Evolutionary conservation across 2,888 invertebrate species (phyloP).

Genomic region (Drosophila paramelanica): DNA sequence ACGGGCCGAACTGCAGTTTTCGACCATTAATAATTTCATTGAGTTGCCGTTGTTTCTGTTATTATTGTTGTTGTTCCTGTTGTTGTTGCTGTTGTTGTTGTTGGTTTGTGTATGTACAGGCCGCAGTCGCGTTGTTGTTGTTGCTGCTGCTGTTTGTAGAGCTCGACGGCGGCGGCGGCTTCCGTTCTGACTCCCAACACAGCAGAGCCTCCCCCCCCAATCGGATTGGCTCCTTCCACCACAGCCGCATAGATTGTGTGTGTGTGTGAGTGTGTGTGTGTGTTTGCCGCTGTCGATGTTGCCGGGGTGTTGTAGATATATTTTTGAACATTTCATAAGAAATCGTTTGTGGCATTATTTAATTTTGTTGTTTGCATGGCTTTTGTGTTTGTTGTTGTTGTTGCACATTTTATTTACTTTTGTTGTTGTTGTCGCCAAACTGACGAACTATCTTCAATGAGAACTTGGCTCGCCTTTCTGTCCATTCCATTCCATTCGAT

Average conservation of each 20-base stretch:
- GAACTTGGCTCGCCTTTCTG: conserved; percentile 32
- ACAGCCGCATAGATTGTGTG: conserved; percentile 24
- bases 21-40: conserved; percentile 77
- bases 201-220: neutral
- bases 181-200: conserved; percentile 54
- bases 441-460: conserved; percentile 54
- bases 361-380: conserved; percentile 45
- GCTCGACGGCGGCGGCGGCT: conserved; percentile 54
- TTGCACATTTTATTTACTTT: conserved; percentile 39
- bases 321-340: conserved; percentile 64
- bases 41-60: conserved; percentile 44
- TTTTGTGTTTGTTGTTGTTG: conserved; percentile 28
- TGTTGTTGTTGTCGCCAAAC: conserved; percentile 31
- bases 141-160: conserved; percentile 44
- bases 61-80: conserved; percentile 8
- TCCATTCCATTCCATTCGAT: neutral
- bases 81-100: conserved; percentile 21
- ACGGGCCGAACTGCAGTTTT: conserved; percentile 56
- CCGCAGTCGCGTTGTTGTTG: conserved; percentile 15
- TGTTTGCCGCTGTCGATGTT: conserved; percentile 31
- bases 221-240: neutral
- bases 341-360: conserved; percentile 62
- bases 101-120: conserved; percentile 7
- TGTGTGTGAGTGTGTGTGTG: conserved; percentile 35
- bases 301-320: conserved; percentile 39